Evolutionary conservation across 2,113 vertebrate species (phyloP).

Genomic region (Ondatra zibethicus): DNA sequence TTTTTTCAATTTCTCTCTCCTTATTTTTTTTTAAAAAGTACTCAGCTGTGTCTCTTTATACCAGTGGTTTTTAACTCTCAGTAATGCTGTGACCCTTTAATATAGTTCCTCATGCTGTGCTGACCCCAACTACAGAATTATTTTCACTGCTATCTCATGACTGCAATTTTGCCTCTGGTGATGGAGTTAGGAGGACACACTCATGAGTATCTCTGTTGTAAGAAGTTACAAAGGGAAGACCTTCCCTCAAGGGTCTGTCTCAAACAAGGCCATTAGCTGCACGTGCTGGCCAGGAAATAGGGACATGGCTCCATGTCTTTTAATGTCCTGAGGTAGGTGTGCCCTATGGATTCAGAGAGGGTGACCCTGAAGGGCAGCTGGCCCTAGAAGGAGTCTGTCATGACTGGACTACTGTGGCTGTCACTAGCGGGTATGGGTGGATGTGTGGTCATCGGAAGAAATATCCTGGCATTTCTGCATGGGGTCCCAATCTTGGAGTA

Average conservation of each 20-base stretch:
- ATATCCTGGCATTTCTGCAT: background rate
- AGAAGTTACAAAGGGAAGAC: background rate
- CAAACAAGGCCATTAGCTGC: background rate
- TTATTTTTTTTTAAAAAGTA: background rate
- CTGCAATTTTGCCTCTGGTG: background rate
- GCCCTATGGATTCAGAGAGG: background rate
- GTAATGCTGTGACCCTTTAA: background rate
- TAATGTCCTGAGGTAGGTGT: background rate
- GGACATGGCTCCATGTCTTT: background rate
- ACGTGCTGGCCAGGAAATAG: background rate
- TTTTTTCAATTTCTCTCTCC: background rate
- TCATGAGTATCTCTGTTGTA: background rate
- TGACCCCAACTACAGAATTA: background rate
- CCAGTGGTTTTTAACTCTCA: background rate
- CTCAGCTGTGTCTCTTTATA: background rate
- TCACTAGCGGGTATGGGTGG: background rate
- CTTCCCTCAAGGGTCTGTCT: background rate
- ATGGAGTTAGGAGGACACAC: background rate
- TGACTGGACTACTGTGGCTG: too few relatives aligned
- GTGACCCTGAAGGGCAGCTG: background rate
- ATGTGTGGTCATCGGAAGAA: background rate
- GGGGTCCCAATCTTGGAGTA: background rate
- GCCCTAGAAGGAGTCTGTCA: background rate
- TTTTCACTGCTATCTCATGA: background rate
- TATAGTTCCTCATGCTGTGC: background rate